Evolutionary conservation across 2,888 invertebrate genomes (phyloP), one percentile per base, ranked within the genome.

Genomic region (Branchellion lobata): DNA sequence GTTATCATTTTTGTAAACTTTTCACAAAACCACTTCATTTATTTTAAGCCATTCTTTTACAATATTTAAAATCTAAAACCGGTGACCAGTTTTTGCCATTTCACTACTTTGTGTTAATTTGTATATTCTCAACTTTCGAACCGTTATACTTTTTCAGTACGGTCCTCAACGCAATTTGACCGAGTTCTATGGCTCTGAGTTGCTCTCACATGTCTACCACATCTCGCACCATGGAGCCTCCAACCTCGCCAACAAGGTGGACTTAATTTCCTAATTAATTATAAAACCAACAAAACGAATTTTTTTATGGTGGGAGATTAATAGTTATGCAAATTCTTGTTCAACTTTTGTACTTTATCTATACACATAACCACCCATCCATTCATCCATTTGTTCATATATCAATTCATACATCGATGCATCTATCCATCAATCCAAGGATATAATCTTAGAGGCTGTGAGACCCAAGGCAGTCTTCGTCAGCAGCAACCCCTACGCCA

Each of bases 161-260:
- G 82, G 82, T n/a, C 80, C 79, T 1, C 78, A 75, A 71, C 53
- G 76, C n/a, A 27, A 31, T 53, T 40, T 82, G 75, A 80, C 71
- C 5, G 76, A 82, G 36, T 82, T 40, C 73, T 82, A 82, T 51
- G 82, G 82, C 8, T 21, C 24, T 5, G 80, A 77, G 0, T 33
- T 82, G 53, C 21, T 76, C 47, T 76, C 79, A 11, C 72, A 79
- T 29, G 73, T 82, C 40, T 81, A 78, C 72, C 72, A 79, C 61
- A 31, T 82, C n/a, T 71, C 82, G 27, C 82, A 82, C 76, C 82
- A 82, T 33, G 82, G 82, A 8, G 82, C 82, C 31, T 29, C 29
- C 14, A 71, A 71, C 57, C 57, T 80, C n/a, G 81, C 82, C 51
- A 82, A 82, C 78, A 82, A 82, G 51, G 79, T 77, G 8, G n/a